Conservation (phyloP, 2,888 invertebrate species). For the Cyaniris semiargus region DNA sequence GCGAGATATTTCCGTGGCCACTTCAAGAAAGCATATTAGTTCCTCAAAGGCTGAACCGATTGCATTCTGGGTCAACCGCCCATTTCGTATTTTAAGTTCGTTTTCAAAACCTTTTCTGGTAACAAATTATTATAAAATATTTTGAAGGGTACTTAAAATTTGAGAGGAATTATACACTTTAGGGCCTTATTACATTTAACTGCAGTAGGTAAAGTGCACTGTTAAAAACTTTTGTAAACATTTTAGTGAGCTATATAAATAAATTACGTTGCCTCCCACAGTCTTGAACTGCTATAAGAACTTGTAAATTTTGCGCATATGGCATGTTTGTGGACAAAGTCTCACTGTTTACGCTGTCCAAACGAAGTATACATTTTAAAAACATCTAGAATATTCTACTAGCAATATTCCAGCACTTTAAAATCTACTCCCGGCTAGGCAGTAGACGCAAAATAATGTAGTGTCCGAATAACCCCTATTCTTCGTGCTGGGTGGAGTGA, state of each 20-base stretch:
- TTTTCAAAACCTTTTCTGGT: background rate
- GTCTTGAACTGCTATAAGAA: too few relatives aligned
- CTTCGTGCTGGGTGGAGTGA: slow-evolving; percentile 29
- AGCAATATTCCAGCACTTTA: background rate
- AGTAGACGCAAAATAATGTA: background rate
- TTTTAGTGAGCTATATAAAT: too few relatives aligned
- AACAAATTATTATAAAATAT: background rate
- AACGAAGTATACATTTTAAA: too few relatives aligned
- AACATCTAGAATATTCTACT: background rate
- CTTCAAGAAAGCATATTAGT: slow-evolving; percentile 9
- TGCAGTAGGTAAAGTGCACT: too few relatives aligned
- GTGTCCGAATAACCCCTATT: slow-evolving; percentile 21
- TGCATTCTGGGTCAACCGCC: background rate
- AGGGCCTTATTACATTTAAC: background rate
- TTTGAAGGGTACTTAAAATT: too few relatives aligned
- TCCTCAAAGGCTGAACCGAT: slow-evolving; percentile 6
- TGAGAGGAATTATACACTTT: background rate
- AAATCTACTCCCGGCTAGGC: background rate
- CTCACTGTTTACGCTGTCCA: too few relatives aligned
- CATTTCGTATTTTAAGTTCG: background rate
- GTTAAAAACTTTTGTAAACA: too few relatives aligned
- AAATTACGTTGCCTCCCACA: too few relatives aligned
- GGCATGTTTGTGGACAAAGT: too few relatives aligned
- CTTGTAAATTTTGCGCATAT: too few relatives aligned
- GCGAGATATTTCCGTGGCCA: background rate